Evolutionary conservation across 2,797 vertebrate genomes (phyloP).

Genomic region (Cossypha caffra): DNA sequence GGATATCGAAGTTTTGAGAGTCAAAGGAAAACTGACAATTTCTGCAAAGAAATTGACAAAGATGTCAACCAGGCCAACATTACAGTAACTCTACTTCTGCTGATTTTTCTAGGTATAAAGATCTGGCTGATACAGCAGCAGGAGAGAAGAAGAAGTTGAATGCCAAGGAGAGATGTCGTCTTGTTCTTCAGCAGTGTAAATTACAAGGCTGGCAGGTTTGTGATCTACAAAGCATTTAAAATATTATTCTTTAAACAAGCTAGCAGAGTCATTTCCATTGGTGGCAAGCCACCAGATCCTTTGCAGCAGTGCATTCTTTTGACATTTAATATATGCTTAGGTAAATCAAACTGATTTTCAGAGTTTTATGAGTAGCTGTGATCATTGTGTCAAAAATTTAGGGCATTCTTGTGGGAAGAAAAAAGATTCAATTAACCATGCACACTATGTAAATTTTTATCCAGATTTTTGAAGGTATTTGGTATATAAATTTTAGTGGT

Average conservation of each 20-base stretch:
- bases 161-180: slow-evolving; percentile 85
- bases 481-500: not conserved
- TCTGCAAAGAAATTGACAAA: not conserved
- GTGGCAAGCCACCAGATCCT: slow-evolving; percentile 5
- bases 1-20: not conserved
- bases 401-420: not conserved
- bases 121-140: slow-evolving; percentile 81
- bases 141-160: slow-evolving; percentile 81
- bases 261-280: slow-evolving; percentile 41
- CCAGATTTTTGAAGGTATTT: not conserved
- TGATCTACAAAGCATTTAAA: slow-evolving; percentile 49
- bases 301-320: not conserved
- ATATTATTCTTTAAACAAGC: slow-evolving; percentile 16
- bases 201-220: slow-evolving; percentile 94
- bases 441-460: not conserved
- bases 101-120: slow-evolving; percentile 84
- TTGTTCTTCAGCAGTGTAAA: slow-evolving; percentile 87
- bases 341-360: not conserved
- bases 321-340: not conserved
- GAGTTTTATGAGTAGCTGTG: not conserved
- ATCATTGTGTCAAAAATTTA: not conserved
- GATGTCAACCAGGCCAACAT: not conserved
- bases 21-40: not conserved
- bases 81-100: slow-evolving; percentile 15
- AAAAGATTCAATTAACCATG: not conserved